Conservation (phyloP, 2,888 invertebrate species). For the Tortricodes alternella region DNA sequence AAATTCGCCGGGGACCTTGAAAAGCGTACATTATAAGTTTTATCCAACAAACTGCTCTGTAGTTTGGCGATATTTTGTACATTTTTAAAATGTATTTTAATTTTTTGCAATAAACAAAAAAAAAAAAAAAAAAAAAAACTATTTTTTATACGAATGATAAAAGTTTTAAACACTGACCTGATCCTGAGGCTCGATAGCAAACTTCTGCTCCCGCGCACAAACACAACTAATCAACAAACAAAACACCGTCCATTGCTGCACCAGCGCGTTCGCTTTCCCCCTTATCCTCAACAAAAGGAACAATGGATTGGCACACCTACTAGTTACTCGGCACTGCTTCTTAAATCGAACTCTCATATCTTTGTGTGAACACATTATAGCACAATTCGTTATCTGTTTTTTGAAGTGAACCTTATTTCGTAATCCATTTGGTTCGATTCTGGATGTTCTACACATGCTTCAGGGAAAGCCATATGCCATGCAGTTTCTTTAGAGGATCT, state of each 20-base stretch:
- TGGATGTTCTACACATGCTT: conserved; percentile 3
- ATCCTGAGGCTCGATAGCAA: conserved; percentile 76
- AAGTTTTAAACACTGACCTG: conserved; percentile 55
- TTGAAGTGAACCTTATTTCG: not conserved
- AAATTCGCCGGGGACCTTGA: too few species aligned
- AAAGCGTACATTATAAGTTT: too few species aligned
- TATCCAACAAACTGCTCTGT: too few species aligned
- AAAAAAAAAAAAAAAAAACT: too few species aligned
- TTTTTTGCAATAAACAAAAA: too few species aligned
- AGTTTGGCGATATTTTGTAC: too few species aligned
- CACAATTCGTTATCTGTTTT: conserved; percentile 27
- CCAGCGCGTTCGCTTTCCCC: conserved; percentile 35
- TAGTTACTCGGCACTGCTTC: conserved; percentile 49
- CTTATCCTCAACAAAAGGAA: conserved; percentile 71
- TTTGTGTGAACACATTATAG: not conserved
- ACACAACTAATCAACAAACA: conserved; percentile 50
- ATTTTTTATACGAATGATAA: too few species aligned
- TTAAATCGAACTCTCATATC: not conserved
- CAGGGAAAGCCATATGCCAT: conserved; percentile 21
- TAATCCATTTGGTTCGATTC: not conserved
- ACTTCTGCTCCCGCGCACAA: conserved; percentile 68
- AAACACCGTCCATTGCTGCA: conserved; percentile 52
- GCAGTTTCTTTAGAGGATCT: not conserved
- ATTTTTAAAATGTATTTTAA: too few species aligned
- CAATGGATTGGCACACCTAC: conserved; percentile 66